A percentile compares a stretch with the other conserved stretches of the same genome.
phyloP scores from a whole-genome alignment of 2,888 invertebrate genomes.

The Ormyrus pomaceus region DNA sequence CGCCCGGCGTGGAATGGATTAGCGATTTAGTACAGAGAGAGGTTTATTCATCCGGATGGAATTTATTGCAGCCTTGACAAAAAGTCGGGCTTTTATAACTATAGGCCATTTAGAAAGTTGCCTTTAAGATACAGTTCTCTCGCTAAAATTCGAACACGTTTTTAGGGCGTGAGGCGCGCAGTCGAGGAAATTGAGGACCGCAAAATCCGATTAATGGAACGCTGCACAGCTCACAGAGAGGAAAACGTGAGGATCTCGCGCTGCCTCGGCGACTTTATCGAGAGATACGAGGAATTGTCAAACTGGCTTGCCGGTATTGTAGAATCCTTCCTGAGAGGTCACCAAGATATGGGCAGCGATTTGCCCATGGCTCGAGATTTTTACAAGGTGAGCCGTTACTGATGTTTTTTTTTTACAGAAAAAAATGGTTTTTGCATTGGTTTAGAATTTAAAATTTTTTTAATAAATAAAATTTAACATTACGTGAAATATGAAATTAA shows the following conservation, averaged over 20 bases:
- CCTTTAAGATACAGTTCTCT: too few species aligned
- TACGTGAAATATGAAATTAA: background rate
- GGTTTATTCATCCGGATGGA: too few species aligned
- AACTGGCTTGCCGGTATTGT: conserved; percentile 86
- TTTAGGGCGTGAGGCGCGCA: conserved; percentile 79
- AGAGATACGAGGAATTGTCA: conserved; percentile 83
- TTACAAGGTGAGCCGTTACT: conserved; percentile 68
- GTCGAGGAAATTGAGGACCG: conserved; percentile 86
- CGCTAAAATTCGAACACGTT: background rate
- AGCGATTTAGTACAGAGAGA: too few species aligned
- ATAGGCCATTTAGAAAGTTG: too few species aligned
- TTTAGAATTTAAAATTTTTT: background rate
- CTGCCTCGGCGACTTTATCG: conserved; percentile 82
- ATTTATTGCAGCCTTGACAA: too few species aligned
- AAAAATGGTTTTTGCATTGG: background rate
- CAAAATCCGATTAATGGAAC: conserved; percentile 80
- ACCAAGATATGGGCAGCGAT: conserved; percentile 85
- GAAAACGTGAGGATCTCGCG: conserved; percentile 83
- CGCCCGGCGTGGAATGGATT: too few species aligned
- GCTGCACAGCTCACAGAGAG: conserved; percentile 82
- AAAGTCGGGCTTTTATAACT: too few species aligned
- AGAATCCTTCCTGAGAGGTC: conserved; percentile 84
- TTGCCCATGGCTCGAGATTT: conserved; percentile 83
- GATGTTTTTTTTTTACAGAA: background rate
- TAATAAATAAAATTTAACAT: background rate